Evolutionary conservation across 2,888 invertebrate species (phyloP).

Genomic region (Agonum fuliginosum): DNA sequence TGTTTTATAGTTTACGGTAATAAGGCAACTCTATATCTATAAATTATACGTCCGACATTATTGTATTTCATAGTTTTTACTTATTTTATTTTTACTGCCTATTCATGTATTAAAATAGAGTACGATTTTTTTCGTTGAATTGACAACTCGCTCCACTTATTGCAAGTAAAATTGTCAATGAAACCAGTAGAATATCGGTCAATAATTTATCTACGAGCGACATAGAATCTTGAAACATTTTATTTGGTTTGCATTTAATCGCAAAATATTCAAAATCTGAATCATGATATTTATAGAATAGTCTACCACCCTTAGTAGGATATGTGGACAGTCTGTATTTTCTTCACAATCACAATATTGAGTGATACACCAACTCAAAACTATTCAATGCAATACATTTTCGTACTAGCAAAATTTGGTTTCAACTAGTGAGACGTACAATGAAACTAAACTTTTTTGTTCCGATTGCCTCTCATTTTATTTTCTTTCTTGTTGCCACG

Average conservation of each 20-base stretch:
- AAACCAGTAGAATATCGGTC: too few relatives aligned
- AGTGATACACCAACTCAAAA: not conserved
- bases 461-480: constrained; percentile 45
- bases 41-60: too few relatives aligned
- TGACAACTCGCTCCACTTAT: too few relatives aligned
- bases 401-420: constrained; percentile 34
- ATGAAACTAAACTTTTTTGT: constrained; percentile 40
- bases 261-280: not conserved
- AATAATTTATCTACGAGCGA: too few relatives aligned
- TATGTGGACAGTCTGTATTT: not conserved
- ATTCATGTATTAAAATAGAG: too few relatives aligned
- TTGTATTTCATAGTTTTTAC: too few relatives aligned
- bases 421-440: not conserved
- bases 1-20: too few relatives aligned
- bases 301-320: not conserved
- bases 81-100: too few relatives aligned
- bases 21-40: too few relatives aligned
- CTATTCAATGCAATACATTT: constrained; percentile 33
- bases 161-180: too few relatives aligned
- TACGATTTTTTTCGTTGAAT: too few relatives aligned
- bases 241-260: not conserved
- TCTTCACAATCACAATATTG: not conserved
- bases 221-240: too few relatives aligned
- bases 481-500: constrained; percentile 50
- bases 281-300: not conserved